Evolutionary conservation across 2,888 invertebrate genomes (phyloP).

Genomic region (Coenonympha arcania): DNA sequence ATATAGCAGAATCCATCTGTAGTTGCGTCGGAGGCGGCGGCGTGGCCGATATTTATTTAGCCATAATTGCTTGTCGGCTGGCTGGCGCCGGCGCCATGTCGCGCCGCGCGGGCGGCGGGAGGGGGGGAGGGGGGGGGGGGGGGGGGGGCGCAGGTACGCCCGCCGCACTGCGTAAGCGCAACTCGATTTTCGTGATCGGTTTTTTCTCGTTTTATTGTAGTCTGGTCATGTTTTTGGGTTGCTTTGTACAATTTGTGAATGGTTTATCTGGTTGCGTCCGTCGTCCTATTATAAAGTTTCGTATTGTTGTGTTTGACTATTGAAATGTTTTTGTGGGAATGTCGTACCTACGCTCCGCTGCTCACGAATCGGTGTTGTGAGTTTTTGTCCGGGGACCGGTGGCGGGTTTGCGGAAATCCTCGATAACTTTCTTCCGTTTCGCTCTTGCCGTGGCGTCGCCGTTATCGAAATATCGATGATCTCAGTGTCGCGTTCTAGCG

Average conservation of each 20-base stretch:
- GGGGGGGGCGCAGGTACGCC: constrained; percentile 60
- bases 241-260: constrained; percentile 70
- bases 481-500: no score
- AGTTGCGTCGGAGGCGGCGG: constrained; percentile 60
- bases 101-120: constrained; percentile 46
- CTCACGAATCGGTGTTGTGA: constrained; percentile 2
- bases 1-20: constrained; percentile 61
- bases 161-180: constrained; percentile 59
- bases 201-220: constrained; percentile 58
- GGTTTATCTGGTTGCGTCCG: constrained; percentile 36
- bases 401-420: constrained; percentile 8
- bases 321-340: neutral
- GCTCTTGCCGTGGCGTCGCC: constrained; percentile 7
- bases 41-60: constrained; percentile 73
- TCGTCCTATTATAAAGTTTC: constrained; percentile 14
- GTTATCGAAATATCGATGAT: constrained; percentile 39
- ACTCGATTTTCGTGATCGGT: constrained; percentile 67
- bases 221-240: constrained; percentile 64
- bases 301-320: neutral
- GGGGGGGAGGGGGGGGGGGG: constrained; percentile 28
- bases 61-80: constrained; percentile 73
- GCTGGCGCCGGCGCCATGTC: constrained; percentile 71
- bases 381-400: neutral
- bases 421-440: constrained; percentile 21
- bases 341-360: neutral